These are phyloP conservation scores for Scolanthus callimorphus DNA, from an alignment of 92 coral and sea anemone genomes.

Conservation along the genomic window DNA sequence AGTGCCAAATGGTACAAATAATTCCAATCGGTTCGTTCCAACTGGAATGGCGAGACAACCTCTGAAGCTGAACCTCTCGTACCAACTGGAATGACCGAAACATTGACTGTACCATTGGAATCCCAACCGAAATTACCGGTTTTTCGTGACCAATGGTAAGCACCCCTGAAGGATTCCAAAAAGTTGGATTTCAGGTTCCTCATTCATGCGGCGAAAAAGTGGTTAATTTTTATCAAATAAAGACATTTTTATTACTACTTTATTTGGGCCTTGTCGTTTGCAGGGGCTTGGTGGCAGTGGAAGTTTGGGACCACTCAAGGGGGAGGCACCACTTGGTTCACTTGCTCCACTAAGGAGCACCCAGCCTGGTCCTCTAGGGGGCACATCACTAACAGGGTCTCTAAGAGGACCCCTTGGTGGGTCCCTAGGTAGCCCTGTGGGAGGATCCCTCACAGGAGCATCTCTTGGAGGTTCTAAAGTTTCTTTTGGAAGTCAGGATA, in stretches of 20 bases:
- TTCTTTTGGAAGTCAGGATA: slow-evolving; percentile 12
- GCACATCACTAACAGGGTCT: slow-evolving; percentile 58
- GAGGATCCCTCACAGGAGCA: slow-evolving; percentile 9
- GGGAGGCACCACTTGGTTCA: slow-evolving; percentile 51
- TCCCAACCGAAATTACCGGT: too few relatives aligned
- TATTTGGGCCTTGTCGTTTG: too few relatives aligned
- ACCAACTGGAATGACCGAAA: too few relatives aligned
- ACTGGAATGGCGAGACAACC: too few relatives aligned
- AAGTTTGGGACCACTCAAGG: slow-evolving; percentile 76
- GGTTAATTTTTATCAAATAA: background rate
- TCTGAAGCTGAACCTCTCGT: too few relatives aligned
- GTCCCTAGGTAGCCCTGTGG: slow-evolving; percentile 29
- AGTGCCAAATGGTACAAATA: too few relatives aligned
- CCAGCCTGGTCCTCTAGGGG: slow-evolving; percentile 61
- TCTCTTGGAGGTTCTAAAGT: slow-evolving; percentile 23
- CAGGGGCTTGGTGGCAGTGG: slow-evolving; percentile 14
- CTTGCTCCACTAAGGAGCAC: slow-evolving; percentile 70
- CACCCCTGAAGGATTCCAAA: too few relatives aligned
- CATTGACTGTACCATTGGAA: too few relatives aligned
- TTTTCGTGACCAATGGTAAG: too few relatives aligned
- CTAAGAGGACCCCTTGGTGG: slow-evolving; percentile 49
- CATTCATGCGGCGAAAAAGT: too few relatives aligned
- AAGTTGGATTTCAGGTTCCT: too few relatives aligned
- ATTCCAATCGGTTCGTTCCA: too few relatives aligned
- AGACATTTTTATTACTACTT: background rate